These are phyloP conservation scores for Carcina quercana DNA, from an alignment of 2,888 invertebrate genomes.

Conservation along the genomic window DNA sequence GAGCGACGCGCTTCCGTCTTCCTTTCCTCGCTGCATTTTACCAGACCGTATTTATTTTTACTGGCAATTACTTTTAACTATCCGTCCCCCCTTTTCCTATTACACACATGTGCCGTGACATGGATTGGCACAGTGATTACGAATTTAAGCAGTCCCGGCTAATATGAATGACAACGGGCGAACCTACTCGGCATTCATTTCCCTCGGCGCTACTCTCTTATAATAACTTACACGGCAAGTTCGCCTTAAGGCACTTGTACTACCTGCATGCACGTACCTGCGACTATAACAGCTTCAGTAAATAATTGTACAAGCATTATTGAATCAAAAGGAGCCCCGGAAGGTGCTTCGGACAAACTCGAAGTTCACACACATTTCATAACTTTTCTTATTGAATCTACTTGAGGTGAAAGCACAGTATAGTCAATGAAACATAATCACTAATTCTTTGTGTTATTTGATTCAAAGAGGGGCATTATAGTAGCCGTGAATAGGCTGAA, in stretches of 20 bases:
- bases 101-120: constrained; percentile 38
- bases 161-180: constrained; percentile 73
- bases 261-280: constrained; percentile 19
- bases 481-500: constrained; percentile 55
- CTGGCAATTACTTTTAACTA: constrained; percentile 18
- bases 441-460: no score
- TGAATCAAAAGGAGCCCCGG: no score
- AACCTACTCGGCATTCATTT: constrained; percentile 73
- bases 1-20: constrained; percentile 29
- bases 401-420: no score
- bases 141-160: constrained; percentile 69
- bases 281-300: constrained; percentile 10
- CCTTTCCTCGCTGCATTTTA: constrained; percentile 33
- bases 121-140: constrained; percentile 66
- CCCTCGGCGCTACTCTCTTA: constrained; percentile 71
- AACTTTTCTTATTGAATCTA: no score
- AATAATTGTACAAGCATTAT: no score
- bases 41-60: constrained; percentile 37
- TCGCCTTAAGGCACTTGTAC: constrained; percentile 56
- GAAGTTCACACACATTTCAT: no score
- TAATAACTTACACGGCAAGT: constrained; percentile 70
- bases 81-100: constrained; percentile 34
- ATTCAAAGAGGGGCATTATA: no score
- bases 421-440: no score
- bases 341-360: no score